These are phyloP conservation scores for Neoaliturus tenellus DNA, from an alignment of 2,888 invertebrate species.

Conservation along the genomic window DNA sequence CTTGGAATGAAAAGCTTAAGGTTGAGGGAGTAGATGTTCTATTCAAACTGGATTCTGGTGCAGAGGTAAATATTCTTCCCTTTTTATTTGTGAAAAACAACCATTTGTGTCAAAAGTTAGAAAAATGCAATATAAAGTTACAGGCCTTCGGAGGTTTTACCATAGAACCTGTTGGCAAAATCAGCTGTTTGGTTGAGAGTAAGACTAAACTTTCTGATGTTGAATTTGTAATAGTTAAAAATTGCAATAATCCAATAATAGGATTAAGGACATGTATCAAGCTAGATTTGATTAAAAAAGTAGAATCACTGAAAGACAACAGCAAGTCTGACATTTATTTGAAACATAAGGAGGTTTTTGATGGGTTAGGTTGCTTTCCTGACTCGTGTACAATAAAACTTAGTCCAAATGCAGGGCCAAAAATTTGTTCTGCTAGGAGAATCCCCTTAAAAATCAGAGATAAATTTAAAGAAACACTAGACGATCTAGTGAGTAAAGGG, in stretches of 20 bases:
- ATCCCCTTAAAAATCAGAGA: conserved; percentile 52
- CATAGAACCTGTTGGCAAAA: neutral
- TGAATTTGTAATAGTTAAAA: conserved; percentile 53
- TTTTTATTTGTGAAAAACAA: conserved; percentile 18
- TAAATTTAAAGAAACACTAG: conserved; percentile 52
- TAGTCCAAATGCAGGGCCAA: conserved; percentile 20
- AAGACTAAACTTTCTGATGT: conserved; percentile 2
- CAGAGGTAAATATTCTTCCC: conserved; percentile 16
- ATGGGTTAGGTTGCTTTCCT: conserved; percentile 46
- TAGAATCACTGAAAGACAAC: neutral
- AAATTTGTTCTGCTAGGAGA: conserved; percentile 44
- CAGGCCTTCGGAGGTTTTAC: conserved; percentile 49
- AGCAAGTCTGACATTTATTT: conserved; percentile 21
- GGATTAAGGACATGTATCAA: neutral
- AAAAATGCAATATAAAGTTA: conserved; percentile 29
- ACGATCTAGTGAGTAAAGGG: conserved; percentile 12
- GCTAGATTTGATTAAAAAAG: conserved; percentile 17
- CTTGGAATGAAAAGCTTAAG: neutral
- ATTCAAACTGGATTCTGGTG: conserved; percentile 5
- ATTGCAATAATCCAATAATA: conserved; percentile 10
- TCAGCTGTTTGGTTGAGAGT: conserved; percentile 1
- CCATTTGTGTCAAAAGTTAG: neutral
- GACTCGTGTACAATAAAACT: conserved; percentile 43
- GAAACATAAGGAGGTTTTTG: conserved; percentile 48
- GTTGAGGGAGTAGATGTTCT: neutral